Base-by-base conservation (phyloP, 2,113 vertebrate genomes). In the Atlantisia rogersi region DNA sequence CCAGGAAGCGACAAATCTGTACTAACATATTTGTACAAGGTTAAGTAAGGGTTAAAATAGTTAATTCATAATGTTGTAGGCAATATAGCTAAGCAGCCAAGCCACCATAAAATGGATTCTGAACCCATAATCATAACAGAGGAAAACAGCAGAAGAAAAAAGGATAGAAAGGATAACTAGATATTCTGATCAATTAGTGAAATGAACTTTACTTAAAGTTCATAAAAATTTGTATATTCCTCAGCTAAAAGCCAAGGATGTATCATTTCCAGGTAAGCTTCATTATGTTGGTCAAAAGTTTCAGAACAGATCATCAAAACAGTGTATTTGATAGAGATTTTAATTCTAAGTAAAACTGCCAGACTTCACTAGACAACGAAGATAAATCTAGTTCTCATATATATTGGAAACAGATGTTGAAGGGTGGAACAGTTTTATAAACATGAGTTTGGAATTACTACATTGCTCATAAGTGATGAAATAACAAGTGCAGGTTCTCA, bases 361-460 rank as follows among this genome's bases (percentile, higher is more conserved):
- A 89, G 59, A 56, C 52, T 89, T 69, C 28, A 39, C 35, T 53
- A 67, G 39, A 84, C 69, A 91, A 53, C 37, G 60, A 67, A 88
- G 77, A 88, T 83, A 91, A 92, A 35, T 63, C 35, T 58, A 44
- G 35, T 81, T 92, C 89, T 92, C 69, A 28, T 31, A n/a, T 37
- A 21, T 62, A 91, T 89, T 91, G 58, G 78, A 76, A 96, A 69
- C 78, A 87, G 82, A 94, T 84, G 52, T 89, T 82, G 50, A 65
- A 91, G 39, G 84, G 59, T 65, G 53, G 69, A 91, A 62, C 17
- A 68, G 50, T 79, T 91, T 89, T 76, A 82, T 82, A 79, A 89
- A 71, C 42, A 64, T 59, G 52, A 92, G 46, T 86, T 86, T 94
- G 77, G 53, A 90, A 92, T 91, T 67, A 59, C 64, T 81, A 18